Conservation (phyloP, 2,113 vertebrate species). For the Panurus biarmicus region DNA sequence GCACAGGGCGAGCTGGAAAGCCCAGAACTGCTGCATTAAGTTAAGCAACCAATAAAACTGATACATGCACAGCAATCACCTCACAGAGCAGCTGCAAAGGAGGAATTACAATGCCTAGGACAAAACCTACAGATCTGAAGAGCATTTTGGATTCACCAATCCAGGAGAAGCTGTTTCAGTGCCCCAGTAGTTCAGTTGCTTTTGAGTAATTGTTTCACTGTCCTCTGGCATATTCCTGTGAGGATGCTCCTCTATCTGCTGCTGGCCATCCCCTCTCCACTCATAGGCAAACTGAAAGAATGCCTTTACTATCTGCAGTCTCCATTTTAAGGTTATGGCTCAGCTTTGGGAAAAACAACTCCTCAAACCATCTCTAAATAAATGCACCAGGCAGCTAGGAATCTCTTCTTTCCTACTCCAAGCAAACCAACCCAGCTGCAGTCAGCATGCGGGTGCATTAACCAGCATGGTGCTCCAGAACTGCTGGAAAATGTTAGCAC, state of each 20-base stretch:
- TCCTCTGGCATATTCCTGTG: background rate
- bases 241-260: background rate
- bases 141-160: background rate
- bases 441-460: background rate
- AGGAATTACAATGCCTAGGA: accelerated
- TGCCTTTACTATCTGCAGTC: background rate
- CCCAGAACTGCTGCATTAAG: background rate
- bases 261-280: background rate
- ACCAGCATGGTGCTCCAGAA: background rate
- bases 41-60: background rate
- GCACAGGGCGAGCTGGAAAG: accelerated
- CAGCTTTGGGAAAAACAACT: background rate
- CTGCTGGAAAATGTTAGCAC: background rate
- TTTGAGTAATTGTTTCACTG: background rate
- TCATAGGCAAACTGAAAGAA: background rate
- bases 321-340: background rate
- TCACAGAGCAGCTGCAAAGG: background rate
- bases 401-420: background rate
- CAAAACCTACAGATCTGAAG: background rate
- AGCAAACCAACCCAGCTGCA: background rate
- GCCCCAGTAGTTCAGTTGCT: background rate
- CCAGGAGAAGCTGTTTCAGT: background rate
- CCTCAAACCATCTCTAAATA: background rate
- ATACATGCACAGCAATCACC: background rate
- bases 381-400: background rate